Percentiles rank a stretch among this genome's conserved stretches.
Conservation (phyloP, 2,113 vertebrate species). For the Carlito syrichta region DNA sequence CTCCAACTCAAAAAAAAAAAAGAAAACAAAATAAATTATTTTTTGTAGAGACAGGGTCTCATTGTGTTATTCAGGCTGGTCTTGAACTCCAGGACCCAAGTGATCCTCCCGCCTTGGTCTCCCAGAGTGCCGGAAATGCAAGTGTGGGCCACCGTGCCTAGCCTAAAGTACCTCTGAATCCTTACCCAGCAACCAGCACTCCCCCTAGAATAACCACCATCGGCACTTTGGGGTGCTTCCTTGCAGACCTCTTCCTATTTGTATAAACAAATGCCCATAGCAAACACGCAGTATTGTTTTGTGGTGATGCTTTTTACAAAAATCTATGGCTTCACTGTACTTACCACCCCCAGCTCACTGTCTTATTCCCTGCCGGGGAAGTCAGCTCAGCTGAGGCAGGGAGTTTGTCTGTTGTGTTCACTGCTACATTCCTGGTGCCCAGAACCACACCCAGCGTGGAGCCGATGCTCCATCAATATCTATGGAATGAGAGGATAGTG, state of each 20-base stretch:
- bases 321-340: background rate
- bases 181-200: background rate
- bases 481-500: background rate
- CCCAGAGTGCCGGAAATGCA: no score
- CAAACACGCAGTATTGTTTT: background rate
- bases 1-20: no score
- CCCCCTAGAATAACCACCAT: background rate
- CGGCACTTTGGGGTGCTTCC: background rate
- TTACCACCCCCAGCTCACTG: background rate
- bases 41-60: no score
- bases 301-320: background rate
- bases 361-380: background rate
- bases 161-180: background rate
- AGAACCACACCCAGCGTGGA: background rate
- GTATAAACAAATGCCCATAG: background rate
- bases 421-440: background rate
- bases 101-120: no score
- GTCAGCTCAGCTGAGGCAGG: no score
- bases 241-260: background rate
- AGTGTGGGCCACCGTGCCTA: no score
- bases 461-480: background rate
- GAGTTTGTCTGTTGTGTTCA: background rate
- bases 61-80: no score
- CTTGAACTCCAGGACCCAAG: no score
- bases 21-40: no score